Evolutionary conservation across 2,797 vertebrate genomes (phyloP).

Genomic region (Zenarchopterus dispar): DNA sequence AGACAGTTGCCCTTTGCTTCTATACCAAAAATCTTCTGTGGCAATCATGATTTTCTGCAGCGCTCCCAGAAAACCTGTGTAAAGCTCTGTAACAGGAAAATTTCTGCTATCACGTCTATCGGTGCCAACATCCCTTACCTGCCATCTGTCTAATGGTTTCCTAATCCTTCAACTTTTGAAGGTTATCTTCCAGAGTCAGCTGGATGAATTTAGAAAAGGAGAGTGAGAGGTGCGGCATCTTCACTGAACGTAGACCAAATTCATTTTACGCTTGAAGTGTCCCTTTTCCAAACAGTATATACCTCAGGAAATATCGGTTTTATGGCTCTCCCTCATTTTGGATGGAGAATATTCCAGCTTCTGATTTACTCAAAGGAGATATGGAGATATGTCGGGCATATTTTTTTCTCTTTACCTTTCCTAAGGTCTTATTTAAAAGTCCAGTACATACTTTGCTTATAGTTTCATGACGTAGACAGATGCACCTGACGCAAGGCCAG

Average conservation of each 20-base stretch:
- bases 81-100: not conserved
- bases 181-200: conserved; percentile 16
- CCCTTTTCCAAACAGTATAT: not conserved
- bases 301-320: too few species aligned
- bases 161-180: conserved; percentile 1
- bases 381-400: too few species aligned
- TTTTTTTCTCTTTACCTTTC: too few species aligned
- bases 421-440: too few species aligned
- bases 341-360: too few species aligned
- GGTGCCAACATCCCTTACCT: conserved; percentile 4
- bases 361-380: too few species aligned
- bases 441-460: too few species aligned
- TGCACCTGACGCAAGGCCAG: too few species aligned
- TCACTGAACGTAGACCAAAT: not conserved
- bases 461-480: too few species aligned
- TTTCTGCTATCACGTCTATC: not conserved
- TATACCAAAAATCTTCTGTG: not conserved
- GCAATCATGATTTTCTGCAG: not conserved
- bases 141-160: conserved; percentile 13
- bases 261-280: not conserved
- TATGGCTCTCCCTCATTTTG: too few species aligned
- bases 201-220: not conserved
- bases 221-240: not conserved
- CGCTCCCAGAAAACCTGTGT: not conserved
- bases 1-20: conserved; percentile 18